Percentiles rank a stretch among this genome's conserved stretches.
phyloP scores from a whole-genome alignment of 2,797 vertebrate species.

The Rallus crepitans region DNA sequence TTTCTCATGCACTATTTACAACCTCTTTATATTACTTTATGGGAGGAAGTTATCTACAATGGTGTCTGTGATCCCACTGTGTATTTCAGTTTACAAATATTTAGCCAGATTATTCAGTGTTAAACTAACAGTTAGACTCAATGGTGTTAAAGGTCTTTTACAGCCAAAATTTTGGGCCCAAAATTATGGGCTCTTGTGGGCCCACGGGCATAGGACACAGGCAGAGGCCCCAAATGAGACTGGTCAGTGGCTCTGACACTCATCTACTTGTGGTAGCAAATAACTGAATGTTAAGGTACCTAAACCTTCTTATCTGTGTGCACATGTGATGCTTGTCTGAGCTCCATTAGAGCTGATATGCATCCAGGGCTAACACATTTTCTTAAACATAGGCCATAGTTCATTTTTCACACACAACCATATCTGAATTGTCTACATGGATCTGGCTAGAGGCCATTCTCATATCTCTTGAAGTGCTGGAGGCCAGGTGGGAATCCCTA shows the following conservation, averaged over 20 bases:
- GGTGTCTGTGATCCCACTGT: neutral
- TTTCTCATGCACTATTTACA: neutral
- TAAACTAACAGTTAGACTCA: too few relatives aligned
- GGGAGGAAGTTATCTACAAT: neutral
- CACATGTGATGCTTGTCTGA: neutral
- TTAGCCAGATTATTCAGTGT: neutral
- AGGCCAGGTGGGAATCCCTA: neutral
- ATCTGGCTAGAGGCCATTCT: neutral
- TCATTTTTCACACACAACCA: neutral
- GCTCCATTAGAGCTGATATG: neutral
- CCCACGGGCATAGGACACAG: neutral
- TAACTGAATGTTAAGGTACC: neutral
- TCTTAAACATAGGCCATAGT: neutral
- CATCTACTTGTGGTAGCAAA: neutral
- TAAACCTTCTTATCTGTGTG: neutral
- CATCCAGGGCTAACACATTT: neutral
- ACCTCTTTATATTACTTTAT: neutral
- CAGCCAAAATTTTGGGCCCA: too few relatives aligned
- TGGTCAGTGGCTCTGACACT: neutral
- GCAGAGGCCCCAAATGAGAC: rapidly evolving
- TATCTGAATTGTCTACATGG: neutral
- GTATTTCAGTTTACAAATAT: neutral
- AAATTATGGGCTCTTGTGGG: too few relatives aligned
- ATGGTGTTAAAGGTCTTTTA: too few relatives aligned
- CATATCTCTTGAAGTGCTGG: neutral